A percentile compares a stretch with the other conserved stretches of the same genome.
These are phyloP conservation scores for Nephrotoma guestfalica DNA, from an alignment of 2,888 invertebrate genomes.

Conservation along the genomic window DNA sequence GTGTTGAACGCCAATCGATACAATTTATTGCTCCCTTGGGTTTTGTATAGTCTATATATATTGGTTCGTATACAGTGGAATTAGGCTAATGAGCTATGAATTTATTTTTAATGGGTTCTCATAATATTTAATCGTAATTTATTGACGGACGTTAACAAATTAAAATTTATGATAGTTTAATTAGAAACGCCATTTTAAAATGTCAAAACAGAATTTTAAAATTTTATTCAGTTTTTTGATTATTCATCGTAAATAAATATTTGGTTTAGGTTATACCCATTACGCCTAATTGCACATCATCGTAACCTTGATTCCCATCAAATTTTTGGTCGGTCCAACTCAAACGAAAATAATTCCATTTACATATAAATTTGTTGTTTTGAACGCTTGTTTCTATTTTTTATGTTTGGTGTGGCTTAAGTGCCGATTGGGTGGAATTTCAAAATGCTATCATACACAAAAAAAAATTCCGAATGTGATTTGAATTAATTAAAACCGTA, in stretches of 20 bases:
- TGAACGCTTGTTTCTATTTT: background rate
- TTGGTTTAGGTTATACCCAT: background rate
- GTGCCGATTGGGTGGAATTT: background rate
- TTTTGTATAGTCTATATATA: background rate
- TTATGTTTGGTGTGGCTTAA: background rate
- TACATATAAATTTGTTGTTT: background rate
- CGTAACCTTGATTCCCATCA: background rate
- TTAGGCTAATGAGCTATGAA: background rate
- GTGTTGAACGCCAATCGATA: background rate
- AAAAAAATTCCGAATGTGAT: background rate
- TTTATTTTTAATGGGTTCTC: background rate
- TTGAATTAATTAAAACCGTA: background rate
- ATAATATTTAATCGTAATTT: background rate
- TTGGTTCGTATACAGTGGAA: background rate
- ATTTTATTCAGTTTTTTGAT: background rate
- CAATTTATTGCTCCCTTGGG: background rate
- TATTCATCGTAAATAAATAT: background rate
- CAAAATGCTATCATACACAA: background rate
- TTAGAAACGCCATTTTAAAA: background rate
- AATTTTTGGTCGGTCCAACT: background rate
- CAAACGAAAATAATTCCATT: background rate
- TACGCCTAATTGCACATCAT: background rate
- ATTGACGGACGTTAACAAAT: background rate
- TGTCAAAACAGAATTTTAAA: too few relatives aligned
- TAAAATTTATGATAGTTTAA: background rate